Conservation (phyloP, 2,888 invertebrate genomes). For the Ametastegia equiseti region DNA sequence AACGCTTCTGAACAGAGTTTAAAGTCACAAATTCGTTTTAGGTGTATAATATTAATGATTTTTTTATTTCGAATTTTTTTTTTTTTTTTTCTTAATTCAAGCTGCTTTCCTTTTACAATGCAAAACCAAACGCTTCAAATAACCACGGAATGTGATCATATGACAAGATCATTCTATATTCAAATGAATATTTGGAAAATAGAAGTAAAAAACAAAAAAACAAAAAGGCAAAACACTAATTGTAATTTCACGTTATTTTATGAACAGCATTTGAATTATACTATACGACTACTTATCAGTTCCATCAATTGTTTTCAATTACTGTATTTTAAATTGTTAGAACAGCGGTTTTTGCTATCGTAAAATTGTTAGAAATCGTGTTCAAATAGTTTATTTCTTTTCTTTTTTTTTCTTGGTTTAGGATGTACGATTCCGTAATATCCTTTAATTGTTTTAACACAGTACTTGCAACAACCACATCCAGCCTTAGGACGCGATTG, state of each 20-base stretch:
- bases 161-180: background rate
- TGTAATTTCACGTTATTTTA: background rate
- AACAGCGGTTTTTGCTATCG: no score
- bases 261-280: background rate
- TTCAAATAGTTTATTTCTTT: background rate
- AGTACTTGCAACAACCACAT: background rate
- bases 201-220: background rate
- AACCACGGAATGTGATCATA: slow-evolving; percentile 1
- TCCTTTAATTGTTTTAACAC: background rate
- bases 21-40: slow-evolving; percentile 25
- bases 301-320: background rate
- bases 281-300: background rate
- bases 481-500: background rate
- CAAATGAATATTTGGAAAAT: background rate
- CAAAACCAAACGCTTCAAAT: background rate
- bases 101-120: background rate
- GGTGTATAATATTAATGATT: slow-evolving; percentile 21
- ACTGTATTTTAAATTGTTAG: background rate
- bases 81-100: background rate
- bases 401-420: background rate
- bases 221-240: background rate
- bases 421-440: no score
- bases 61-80: background rate
- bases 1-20: background rate
- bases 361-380: background rate